Evolutionary conservation across 2,888 invertebrate genomes (phyloP), one percentile per base, ranked within the genome.

Genomic region (Eurois occulta): DNA sequence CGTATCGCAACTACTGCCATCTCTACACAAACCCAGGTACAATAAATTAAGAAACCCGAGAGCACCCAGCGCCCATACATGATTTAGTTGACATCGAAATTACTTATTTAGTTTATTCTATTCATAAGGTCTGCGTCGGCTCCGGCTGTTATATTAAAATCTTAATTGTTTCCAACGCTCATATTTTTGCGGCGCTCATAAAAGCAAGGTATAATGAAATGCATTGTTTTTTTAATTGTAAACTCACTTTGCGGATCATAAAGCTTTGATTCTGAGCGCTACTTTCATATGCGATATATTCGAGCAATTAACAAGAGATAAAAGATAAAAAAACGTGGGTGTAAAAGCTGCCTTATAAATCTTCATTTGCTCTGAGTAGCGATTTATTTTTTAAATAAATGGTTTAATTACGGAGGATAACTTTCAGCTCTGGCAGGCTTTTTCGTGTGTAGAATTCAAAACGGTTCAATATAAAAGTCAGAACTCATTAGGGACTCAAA

Each of bases 81-180:
- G 92, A 93, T 93, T 93, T 91, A 93, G 88, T 87, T 89, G 92
- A 93, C 91, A 91, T 85, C 82, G 83, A 87, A 89, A 93, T 94
- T 92, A 92, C 91, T 93, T 90, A 92, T 90, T 89, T 85, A 90
- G 74, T 82, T 81, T 88, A 88, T 89, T 87, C 88, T 83, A 87
- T 88, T 84, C 84, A 87, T 79, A 83, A 86, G 88, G 85, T 88
- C 74, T 79, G 62, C 66, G 85, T 88, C 74, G 80, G 62, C 66
- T 48, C 28, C 43, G 46, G 65, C 78, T 65, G 72, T 48, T 74
- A 77, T 77, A 93, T 92, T 92, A 91, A 93, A 92, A 92, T 90
- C 91, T 91, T 94, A 94, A 95, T 95, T 94, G 95, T 94, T 94
- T 94, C 91, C 91, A 91, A 91, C 90, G 90, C 90, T 88, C 91